phyloP scores from a whole-genome alignment of 2,797 vertebrate genomes.

The Avahi laniger region DNA sequence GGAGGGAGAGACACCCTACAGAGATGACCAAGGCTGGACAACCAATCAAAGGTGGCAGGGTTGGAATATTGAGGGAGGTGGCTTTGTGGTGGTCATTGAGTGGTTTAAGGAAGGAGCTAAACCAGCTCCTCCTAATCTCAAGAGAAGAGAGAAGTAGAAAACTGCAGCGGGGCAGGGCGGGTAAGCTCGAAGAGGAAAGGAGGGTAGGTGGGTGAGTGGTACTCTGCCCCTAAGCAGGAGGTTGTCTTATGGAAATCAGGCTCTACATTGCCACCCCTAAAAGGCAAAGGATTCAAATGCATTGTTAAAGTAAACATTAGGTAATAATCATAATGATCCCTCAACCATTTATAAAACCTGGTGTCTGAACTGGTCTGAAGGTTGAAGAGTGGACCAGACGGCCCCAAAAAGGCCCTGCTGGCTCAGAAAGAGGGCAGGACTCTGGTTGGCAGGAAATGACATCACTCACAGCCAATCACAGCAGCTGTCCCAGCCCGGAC shows the following conservation, averaged over 20 bases:
- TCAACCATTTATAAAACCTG: neutral
- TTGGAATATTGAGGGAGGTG: neutral
- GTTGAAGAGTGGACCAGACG: neutral
- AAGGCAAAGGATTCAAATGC: neutral
- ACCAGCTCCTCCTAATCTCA: neutral
- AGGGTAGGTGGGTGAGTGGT: neutral
- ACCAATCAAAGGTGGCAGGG: neutral
- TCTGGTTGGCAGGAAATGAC: constrained; percentile 71
- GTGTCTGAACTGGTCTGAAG: neutral
- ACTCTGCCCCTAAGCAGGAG: neutral
- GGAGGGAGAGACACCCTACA: neutral
- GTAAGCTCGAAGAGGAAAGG: neutral
- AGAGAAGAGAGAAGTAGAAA: neutral
- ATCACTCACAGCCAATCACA: constrained; percentile 71
- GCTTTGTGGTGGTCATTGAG: neutral
- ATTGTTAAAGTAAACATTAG: neutral
- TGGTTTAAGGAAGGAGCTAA: neutral
- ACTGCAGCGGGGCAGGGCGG: neutral
- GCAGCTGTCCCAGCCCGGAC: neutral
- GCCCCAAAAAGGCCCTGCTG: neutral
- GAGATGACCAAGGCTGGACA: neutral
- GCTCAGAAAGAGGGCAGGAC: constrained; percentile 20
- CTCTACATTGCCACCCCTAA: neutral
- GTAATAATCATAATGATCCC: neutral
- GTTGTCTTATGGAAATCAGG: neutral